Percentiles rank a stretch among this genome's conserved stretches.
Evolutionary conservation across 64 coral and sea anemone genomes (phyloP).

Genomic region (Dendrophyllia cribrosa): DNA sequence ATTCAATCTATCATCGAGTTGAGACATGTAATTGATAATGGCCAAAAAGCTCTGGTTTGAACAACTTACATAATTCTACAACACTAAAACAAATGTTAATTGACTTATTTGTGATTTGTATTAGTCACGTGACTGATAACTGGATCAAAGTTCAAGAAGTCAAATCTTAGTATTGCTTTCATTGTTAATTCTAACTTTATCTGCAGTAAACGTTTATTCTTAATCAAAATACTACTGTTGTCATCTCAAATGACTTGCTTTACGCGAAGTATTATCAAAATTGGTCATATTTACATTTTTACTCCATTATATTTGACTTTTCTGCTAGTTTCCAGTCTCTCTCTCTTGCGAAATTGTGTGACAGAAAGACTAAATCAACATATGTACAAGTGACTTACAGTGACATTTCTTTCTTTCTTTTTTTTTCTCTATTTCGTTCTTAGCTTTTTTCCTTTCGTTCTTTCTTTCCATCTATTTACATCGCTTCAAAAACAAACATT

Average conservation of each 20-base stretch:
- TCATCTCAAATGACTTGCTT: background rate
- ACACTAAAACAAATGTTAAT: conserved; percentile 27
- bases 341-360: conserved; percentile 38
- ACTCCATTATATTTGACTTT: background rate
- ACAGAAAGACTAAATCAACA: conserved; percentile 52
- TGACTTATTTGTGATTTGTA: background rate
- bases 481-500: background rate
- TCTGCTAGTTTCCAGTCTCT: conserved; percentile 35
- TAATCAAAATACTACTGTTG: background rate
- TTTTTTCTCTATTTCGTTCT: conserved; percentile 8
- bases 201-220: background rate
- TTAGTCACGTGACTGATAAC: conserved; percentile 8
- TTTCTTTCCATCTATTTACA: background rate
- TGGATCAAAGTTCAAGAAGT: conserved; percentile 9
- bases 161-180: background rate
- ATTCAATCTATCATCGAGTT: conserved; percentile 10
- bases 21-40: conserved; percentile 28
- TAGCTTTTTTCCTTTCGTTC: background rate
- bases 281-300: conserved; percentile 10
- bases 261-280: conserved; percentile 1
- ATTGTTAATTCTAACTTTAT: conserved; percentile 1
- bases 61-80: conserved; percentile 5
- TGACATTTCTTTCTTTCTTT: conserved; percentile 43
- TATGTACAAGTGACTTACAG: conserved; percentile 32
- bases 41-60: conserved; percentile 35